A percentile compares a stretch with the other conserved stretches of the same genome.
Evolutionary conservation across 2,113 vertebrate genomes (phyloP).

Genomic region (Etheostoma spectabile): DNA sequence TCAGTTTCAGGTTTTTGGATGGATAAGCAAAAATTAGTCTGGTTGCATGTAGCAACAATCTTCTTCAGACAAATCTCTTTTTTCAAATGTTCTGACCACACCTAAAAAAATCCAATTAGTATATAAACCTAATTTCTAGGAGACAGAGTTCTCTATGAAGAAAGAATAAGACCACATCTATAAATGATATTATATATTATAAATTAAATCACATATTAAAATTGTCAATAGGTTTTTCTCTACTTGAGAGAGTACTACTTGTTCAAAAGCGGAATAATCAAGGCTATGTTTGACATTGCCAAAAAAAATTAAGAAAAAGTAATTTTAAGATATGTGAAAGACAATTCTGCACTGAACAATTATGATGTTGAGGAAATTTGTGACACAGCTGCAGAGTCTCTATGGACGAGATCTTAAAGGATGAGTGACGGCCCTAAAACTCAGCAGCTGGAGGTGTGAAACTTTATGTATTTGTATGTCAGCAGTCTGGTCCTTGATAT

Average conservation of each 20-base stretch:
- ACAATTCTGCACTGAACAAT: constrained; percentile 32
- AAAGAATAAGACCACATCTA: background rate
- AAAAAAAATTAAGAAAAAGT: background rate
- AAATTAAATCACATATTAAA: constrained; percentile 4
- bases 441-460: constrained; percentile 54
- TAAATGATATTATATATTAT: no score
- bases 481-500: constrained; percentile 55
- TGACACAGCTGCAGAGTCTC: constrained; percentile 53
- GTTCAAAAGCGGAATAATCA: constrained; percentile 4
- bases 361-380: constrained; percentile 39
- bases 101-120: background rate
- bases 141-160: background rate
- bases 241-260: no score
- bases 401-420: constrained; percentile 25
- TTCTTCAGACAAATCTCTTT: background rate
- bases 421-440: constrained; percentile 42
- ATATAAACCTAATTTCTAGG: background rate
- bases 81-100: background rate
- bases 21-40: background rate
- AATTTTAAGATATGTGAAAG: constrained; percentile 29
- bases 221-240: background rate
- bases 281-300: background rate
- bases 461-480: constrained; percentile 43
- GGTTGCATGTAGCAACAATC: background rate
- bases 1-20: background rate